These are phyloP conservation scores for Pseudopodoces humilis DNA, from an alignment of 2,113 vertebrate species.

Conservation along the genomic window DNA sequence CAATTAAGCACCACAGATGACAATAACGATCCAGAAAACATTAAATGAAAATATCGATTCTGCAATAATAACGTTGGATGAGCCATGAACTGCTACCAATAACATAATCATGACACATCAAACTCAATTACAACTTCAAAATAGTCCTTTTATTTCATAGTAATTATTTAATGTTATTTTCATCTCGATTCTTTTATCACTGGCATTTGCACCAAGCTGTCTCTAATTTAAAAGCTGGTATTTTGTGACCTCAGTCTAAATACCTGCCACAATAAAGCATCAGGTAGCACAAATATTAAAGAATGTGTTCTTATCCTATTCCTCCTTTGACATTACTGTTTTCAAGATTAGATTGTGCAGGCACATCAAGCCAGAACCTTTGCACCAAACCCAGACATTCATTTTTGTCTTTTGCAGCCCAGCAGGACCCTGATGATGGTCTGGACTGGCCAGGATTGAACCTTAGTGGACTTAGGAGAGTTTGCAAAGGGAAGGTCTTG, in stretches of 20 bases:
- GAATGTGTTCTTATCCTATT: not conserved
- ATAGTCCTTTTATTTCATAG: slow-evolving; percentile 23
- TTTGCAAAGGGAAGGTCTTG: not conserved
- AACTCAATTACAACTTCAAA: not conserved
- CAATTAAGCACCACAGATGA: slow-evolving; percentile 45
- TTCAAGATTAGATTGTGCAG: not conserved
- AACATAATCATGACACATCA: not conserved
- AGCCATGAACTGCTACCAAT: slow-evolving; percentile 2
- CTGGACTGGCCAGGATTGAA: not conserved
- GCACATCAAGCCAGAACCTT: not conserved
- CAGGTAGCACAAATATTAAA: not conserved
- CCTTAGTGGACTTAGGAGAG: not conserved
- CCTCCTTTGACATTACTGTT: not conserved
- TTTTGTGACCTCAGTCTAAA: not conserved
- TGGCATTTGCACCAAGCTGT: not conserved
- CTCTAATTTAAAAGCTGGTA: not conserved
- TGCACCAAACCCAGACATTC: not conserved
- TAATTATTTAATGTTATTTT: slow-evolving; percentile 5
- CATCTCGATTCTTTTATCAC: not conserved
- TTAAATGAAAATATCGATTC: slow-evolving; percentile 10
- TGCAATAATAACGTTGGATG: not conserved
- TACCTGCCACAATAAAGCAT: not conserved
- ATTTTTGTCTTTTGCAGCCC: not conserved
- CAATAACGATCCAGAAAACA: slow-evolving; percentile 31
- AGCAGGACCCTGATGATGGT: not conserved